These are phyloP conservation scores for Ylistrum balloti DNA, from an alignment of 1,140 invertebrate species.

Conservation along the genomic window DNA sequence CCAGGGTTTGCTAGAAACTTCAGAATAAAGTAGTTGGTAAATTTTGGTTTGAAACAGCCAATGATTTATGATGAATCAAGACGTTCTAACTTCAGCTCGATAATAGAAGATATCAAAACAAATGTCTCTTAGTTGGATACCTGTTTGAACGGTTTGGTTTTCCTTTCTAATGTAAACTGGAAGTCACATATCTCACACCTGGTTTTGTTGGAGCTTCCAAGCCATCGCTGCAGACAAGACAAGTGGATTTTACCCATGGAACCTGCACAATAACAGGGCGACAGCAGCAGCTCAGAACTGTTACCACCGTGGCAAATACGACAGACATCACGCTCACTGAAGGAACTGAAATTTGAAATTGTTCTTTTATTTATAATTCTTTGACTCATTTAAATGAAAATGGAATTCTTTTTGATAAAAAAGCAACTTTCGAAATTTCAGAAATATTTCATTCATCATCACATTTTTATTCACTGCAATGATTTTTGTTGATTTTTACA, in stretches of 20 bases:
- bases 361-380: too few species aligned
- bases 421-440: too few species aligned
- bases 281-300: conserved; percentile 83
- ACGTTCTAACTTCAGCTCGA: too few species aligned
- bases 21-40: neutral
- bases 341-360: neutral
- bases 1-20: conserved; percentile 82
- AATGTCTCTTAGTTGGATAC: conserved; percentile 23
- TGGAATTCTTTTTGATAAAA: too few species aligned
- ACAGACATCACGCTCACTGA: conserved; percentile 70
- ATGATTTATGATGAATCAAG: neutral
- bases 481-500: too few species aligned
- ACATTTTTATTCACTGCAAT: too few species aligned
- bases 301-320: conserved; percentile 84
- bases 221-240: conserved; percentile 88
- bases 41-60: neutral
- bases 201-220: conserved; percentile 84
- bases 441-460: too few species aligned
- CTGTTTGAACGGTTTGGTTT: conserved; percentile 72
- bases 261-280: conserved; percentile 87
- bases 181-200: conserved; percentile 86
- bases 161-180: conserved; percentile 81
- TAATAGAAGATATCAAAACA: neutral
- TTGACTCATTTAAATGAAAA: too few species aligned
- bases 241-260: conserved; percentile 87